These are phyloP conservation scores for Pipra filicauda DNA, from an alignment of 2,113 vertebrate species.

Conservation along the genomic window DNA sequence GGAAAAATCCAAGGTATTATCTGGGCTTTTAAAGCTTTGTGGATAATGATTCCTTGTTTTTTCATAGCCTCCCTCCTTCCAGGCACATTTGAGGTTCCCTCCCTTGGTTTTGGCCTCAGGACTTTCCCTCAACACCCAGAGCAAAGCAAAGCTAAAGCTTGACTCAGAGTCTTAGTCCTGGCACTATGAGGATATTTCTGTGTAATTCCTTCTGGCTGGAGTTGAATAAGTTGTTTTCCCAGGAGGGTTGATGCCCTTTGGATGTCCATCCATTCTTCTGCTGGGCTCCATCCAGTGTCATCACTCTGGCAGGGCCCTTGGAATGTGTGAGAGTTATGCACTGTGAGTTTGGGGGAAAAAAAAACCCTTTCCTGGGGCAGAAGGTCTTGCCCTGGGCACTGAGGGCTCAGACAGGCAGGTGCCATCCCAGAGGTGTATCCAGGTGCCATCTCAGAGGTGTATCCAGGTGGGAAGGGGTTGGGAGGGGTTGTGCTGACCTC, in stretches of 20 bases:
- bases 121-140: background rate
- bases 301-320: background rate
- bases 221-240: background rate
- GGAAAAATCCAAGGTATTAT: background rate
- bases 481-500: accelerated
- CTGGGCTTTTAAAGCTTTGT: background rate
- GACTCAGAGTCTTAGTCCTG: background rate
- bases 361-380: background rate
- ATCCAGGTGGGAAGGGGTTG: background rate
- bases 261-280: accelerated
- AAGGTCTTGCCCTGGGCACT: background rate
- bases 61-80: background rate
- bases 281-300: background rate
- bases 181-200: background rate
- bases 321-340: background rate
- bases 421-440: background rate
- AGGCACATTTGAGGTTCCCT: background rate
- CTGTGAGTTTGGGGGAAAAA: background rate
- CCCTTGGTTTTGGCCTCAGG: background rate
- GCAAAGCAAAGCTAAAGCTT: background rate
- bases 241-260: background rate
- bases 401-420: background rate
- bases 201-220: background rate
- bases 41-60: background rate
- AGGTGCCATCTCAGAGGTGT: no score